phyloP scores from a whole-genome alignment of 2,888 invertebrate genomes.

The Megalurothrips usitatus region DNA sequence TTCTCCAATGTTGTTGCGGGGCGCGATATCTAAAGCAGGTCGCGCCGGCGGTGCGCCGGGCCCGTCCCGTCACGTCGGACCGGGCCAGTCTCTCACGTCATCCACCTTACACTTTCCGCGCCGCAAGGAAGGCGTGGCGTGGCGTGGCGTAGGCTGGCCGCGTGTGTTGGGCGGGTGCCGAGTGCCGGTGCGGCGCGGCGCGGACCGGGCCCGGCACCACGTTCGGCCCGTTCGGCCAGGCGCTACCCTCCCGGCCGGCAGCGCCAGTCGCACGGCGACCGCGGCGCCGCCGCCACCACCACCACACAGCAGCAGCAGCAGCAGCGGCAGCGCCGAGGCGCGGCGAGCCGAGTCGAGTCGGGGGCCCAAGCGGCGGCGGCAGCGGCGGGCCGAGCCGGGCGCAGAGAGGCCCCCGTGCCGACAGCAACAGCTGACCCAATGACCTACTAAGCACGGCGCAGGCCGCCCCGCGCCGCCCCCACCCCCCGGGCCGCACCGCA shows the following conservation, averaged over 20 bases:
- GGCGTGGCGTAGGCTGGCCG: not conserved
- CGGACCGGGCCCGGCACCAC: too few species aligned
- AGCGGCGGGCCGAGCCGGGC: not conserved
- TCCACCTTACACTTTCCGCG: too few species aligned
- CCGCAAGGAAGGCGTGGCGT: not conserved
- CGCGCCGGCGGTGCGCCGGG: not conserved
- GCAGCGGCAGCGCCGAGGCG: not conserved
- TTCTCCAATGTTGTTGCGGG: too few species aligned
- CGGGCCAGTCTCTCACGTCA: not conserved
- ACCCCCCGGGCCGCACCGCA: not conserved
- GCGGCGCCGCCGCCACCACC: too few species aligned
- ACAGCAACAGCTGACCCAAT: conserved; percentile 24
- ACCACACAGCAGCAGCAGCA: too few species aligned
- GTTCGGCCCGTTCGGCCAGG: too few species aligned
- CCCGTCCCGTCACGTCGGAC: not conserved
- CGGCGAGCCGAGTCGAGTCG: not conserved
- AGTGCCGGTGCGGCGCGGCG: not conserved
- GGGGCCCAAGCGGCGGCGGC: not conserved
- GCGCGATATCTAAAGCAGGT: not conserved
- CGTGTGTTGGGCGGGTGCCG: not conserved
- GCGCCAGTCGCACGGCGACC: too few species aligned
- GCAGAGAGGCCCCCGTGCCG: not conserved
- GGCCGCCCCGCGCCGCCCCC: not conserved
- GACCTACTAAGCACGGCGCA: conserved; percentile 24
- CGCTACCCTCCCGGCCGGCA: too few species aligned